These are phyloP conservation scores for Heliconius hortense DNA, from an alignment of 2,888 invertebrate genomes.

Conservation along the genomic window DNA sequence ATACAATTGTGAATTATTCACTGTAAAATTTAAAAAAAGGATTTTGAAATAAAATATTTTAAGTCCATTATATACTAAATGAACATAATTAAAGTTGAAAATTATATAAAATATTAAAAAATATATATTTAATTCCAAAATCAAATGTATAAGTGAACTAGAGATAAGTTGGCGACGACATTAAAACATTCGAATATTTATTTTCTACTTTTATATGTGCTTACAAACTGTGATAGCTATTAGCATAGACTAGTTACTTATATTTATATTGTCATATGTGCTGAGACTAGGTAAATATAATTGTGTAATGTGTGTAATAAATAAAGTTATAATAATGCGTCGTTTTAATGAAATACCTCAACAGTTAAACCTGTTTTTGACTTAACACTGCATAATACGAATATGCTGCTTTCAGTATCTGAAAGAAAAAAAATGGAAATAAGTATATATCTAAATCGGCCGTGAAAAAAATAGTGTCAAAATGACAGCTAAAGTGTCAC, in stretches of 20 bases:
- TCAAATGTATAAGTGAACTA: constrained; percentile 3
- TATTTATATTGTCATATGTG: constrained; percentile 6
- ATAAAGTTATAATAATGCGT: constrained; percentile 2
- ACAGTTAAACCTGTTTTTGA: constrained; percentile 53
- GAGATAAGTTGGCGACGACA: not conserved
- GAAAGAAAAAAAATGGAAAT: constrained; percentile 50
- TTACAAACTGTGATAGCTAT: constrained; percentile 66
- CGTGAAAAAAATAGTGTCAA: too few species aligned
- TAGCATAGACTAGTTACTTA: constrained; percentile 56
- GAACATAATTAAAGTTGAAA: not conserved
- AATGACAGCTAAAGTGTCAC: too few species aligned
- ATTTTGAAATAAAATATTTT: not conserved
- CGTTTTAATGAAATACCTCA: constrained; percentile 35
- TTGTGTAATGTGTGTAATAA: constrained; percentile 32
- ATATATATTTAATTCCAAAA: not conserved
- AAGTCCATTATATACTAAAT: not conserved
- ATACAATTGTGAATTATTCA: not conserved
- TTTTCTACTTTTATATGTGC: constrained; percentile 39
- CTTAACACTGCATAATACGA: constrained; percentile 69
- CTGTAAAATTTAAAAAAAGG: not conserved
- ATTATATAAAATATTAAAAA: not conserved
- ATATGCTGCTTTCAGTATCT: constrained; percentile 75
- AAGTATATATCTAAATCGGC: too few species aligned
- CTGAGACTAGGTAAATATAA: constrained; percentile 16
- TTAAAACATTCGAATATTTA: constrained; percentile 25